A percentile compares a stretch with the other conserved stretches of the same genome.
Evolutionary conservation across 23 tunicate genomes (phyloP).

Genomic region (Aplidium turbinatum): DNA sequence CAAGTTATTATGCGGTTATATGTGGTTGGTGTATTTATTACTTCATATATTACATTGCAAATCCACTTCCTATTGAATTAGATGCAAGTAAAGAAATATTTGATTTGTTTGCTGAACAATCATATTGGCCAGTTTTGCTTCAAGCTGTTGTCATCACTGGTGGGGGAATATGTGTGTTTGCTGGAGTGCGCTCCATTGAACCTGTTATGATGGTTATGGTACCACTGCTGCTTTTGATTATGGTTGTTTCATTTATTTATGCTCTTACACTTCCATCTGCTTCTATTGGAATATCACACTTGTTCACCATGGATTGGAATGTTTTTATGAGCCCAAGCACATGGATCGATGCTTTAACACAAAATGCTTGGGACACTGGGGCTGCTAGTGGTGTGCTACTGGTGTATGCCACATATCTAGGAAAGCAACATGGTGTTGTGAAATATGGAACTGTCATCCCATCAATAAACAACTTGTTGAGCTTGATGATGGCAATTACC

Average conservation of each 20-base stretch:
- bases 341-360: constrained; percentile 82
- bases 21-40: constrained; percentile 91
- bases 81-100: constrained; percentile 46
- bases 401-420: constrained; percentile 77
- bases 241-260: constrained; percentile 66
- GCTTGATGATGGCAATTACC: constrained; percentile 81
- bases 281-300: constrained; percentile 66
- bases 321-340: constrained; percentile 64
- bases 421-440: constrained; percentile 75
- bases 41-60: constrained; percentile 67
- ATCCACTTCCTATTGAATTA: constrained; percentile 50
- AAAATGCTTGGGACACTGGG: constrained; percentile 97
- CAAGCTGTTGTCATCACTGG: constrained; percentile 63
- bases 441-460: constrained; percentile 73
- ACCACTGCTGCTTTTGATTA: constrained; percentile 60
- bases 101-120: constrained; percentile 38
- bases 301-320: constrained; percentile 88
- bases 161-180: constrained; percentile 66
- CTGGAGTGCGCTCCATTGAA: constrained; percentile 82
- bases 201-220: constrained; percentile 86
- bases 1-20: constrained; percentile 80
- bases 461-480: constrained; percentile 69
- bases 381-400: constrained; percentile 76
- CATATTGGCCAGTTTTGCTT: constrained; percentile 62
- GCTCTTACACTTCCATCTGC: constrained; percentile 69